Evolutionary conservation across 2,113 vertebrate genomes (phyloP).

Genomic region (Erpornis zantholeuca): DNA sequence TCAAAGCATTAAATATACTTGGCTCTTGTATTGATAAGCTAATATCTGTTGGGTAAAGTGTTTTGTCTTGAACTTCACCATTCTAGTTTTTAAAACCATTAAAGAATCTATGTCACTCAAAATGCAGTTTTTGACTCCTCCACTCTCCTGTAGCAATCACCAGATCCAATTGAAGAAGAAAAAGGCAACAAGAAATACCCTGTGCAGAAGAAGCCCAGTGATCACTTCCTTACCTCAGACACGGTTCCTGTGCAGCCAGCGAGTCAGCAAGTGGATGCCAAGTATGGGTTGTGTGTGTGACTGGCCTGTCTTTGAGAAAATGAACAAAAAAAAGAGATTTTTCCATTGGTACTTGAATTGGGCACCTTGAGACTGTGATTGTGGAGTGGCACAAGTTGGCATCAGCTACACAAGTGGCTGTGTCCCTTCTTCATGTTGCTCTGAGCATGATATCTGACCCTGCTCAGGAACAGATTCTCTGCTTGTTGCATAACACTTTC

Average conservation of each 20-base stretch:
- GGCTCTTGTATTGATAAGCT: neutral
- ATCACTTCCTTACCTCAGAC: conserved; percentile 58
- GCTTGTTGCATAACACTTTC: neutral
- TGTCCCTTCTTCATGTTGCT: neutral
- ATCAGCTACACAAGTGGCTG: neutral
- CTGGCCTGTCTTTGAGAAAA: neutral
- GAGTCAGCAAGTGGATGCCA: conserved; percentile 80
- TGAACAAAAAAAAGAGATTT: neutral
- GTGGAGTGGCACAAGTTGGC: neutral
- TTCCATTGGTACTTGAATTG: neutral
- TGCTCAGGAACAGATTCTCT: neutral
- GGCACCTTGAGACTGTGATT: neutral
- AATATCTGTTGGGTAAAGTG: neutral
- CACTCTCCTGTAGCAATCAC: conserved; percentile 18
- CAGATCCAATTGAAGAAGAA: conserved; percentile 38
- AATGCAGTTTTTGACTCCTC: neutral
- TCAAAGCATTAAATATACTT: neutral
- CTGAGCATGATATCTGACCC: neutral
- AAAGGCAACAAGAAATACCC: conserved; percentile 61
- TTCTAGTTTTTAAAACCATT: neutral
- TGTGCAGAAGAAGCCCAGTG: conserved; percentile 70
- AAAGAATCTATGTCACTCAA: neutral
- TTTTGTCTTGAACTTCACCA: neutral
- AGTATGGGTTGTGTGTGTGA: conserved; percentile 64
- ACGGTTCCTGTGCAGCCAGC: neutral